These are phyloP conservation scores for Emys orbicularis DNA, from an alignment of 2,797 vertebrate species.

Conservation along the genomic window DNA sequence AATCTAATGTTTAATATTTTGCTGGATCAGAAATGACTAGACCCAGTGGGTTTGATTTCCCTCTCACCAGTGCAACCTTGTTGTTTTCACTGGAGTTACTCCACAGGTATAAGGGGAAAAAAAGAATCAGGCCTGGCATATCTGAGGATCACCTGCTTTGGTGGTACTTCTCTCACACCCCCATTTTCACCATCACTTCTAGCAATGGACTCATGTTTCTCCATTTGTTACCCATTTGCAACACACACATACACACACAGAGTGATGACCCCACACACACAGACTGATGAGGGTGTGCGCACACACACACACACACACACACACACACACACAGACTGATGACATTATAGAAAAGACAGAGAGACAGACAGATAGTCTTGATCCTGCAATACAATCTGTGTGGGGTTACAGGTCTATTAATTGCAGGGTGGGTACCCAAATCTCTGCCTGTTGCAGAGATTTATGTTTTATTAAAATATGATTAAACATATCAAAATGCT, in stretches of 20 bases:
- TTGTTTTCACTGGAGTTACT: not conserved
- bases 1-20: not conserved
- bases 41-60: not conserved
- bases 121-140: not conserved
- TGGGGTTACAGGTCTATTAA: not conserved
- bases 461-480: not conserved
- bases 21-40: not conserved
- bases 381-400: fast-evolving
- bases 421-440: not conserved
- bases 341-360: not conserved
- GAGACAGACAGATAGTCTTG: too few relatives aligned
- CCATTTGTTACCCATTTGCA: not conserved
- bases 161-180: not conserved
- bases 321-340: too few relatives aligned
- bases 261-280: too few relatives aligned
- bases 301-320: too few relatives aligned
- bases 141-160: not conserved
- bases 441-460: not conserved
- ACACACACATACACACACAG: not conserved
- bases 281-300: too few relatives aligned
- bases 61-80: not conserved
- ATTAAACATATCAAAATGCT: not conserved
- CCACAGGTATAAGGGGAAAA: not conserved
- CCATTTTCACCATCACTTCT: not conserved
- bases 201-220: not conserved